Conservation (phyloP, 2,797 vertebrate species). For the Dipus sagitta region DNA sequence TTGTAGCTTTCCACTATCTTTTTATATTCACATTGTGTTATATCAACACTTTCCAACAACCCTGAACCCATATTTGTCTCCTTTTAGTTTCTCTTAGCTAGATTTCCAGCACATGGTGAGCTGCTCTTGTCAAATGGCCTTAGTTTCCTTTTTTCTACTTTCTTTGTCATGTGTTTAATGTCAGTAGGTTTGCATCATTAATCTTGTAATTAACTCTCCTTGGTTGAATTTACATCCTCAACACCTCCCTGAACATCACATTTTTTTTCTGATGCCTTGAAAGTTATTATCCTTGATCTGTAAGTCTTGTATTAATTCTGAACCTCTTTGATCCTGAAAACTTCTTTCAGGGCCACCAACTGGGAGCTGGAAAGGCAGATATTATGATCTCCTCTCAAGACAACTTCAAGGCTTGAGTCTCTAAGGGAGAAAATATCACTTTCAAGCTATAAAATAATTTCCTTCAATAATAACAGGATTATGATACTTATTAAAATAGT, state of each 20-base stretch:
- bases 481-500: constrained; percentile 11
- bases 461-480: constrained; percentile 10
- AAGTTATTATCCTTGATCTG: constrained; percentile 6
- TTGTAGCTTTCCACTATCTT: constrained; percentile 29
- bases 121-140: constrained; percentile 3
- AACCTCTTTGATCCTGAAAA: constrained; percentile 49
- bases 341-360: not conserved
- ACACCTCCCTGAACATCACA: not conserved
- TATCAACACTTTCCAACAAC: constrained; percentile 15
- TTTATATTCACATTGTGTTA: not conserved
- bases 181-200: constrained; percentile 35
- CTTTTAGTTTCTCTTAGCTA: not conserved
- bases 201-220: constrained; percentile 17
- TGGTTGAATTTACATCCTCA: constrained; percentile 35
- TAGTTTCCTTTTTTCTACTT: constrained; percentile 31
- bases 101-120: constrained; percentile 36
- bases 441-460: constrained; percentile 26
- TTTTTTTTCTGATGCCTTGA: constrained; percentile 37
- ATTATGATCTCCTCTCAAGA: not conserved
- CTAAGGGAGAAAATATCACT: not conserved
- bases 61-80: not conserved
- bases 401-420: not conserved
- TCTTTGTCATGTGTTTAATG: constrained; percentile 28
- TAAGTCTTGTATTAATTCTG: constrained; percentile 12
- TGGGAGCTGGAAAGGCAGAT: not conserved